These are phyloP conservation scores for Mirounga angustirostris DNA, from an alignment of 2,113 vertebrate genomes.

Conservation along the genomic window DNA sequence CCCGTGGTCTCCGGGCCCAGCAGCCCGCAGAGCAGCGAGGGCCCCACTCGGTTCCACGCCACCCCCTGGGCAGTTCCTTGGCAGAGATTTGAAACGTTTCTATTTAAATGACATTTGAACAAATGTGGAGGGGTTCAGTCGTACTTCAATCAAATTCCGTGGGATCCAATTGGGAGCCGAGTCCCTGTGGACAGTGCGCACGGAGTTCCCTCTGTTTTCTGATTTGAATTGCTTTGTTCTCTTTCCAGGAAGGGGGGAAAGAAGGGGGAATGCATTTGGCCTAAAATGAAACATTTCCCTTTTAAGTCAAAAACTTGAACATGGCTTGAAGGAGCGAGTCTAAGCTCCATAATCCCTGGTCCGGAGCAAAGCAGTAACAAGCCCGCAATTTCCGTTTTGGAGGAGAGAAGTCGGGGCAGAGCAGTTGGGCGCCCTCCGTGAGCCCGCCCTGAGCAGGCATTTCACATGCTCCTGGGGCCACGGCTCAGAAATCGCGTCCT, in stretches of 20 bases:
- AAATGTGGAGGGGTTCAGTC: slow-evolving; percentile 88
- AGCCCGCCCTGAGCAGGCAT: slow-evolving; percentile 76
- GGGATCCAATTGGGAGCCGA: slow-evolving; percentile 87
- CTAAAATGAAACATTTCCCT: slow-evolving; percentile 91
- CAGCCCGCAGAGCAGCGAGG: slow-evolving; percentile 32
- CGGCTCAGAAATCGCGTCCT: slow-evolving; percentile 55
- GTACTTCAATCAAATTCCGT: slow-evolving; percentile 90
- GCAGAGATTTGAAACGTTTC: slow-evolving; percentile 89
- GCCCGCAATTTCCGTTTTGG: slow-evolving; percentile 85
- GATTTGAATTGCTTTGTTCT: slow-evolving; percentile 92
- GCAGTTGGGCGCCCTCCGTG: slow-evolving; percentile 45
- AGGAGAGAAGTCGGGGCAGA: slow-evolving; percentile 83
- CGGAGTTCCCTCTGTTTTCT: slow-evolving; percentile 88
- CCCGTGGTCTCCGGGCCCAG: slow-evolving; percentile 22
- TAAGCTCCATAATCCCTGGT: slow-evolving; percentile 88
- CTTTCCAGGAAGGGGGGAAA: slow-evolving; percentile 83
- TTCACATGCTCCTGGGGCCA: slow-evolving; percentile 81
- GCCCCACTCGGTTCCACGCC: slow-evolving; percentile 24
- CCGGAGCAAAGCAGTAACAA: slow-evolving; percentile 82
- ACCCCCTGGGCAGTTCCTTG: slow-evolving; percentile 84
- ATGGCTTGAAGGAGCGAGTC: slow-evolving; percentile 88
- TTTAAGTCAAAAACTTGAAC: slow-evolving; percentile 90
- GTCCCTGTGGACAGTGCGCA: slow-evolving; percentile 87
- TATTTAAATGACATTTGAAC: slow-evolving; percentile 90
- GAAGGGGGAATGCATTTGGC: slow-evolving; percentile 86